These are phyloP conservation scores for Cantharis lateralis DNA, from an alignment of 2,888 invertebrate genomes.

Conservation along the genomic window DNA sequence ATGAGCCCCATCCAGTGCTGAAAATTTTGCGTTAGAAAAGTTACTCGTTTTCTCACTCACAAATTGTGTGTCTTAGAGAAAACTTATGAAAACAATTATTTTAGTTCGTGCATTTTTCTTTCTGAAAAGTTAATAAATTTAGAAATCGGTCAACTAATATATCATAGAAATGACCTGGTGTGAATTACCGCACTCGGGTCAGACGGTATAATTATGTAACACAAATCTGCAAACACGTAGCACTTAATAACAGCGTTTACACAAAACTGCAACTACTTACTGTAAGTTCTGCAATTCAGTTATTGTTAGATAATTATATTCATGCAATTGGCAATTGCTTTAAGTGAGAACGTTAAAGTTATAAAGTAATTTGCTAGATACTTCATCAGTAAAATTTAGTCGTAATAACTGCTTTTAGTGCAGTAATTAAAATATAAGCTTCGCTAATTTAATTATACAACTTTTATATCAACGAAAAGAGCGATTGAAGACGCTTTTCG, in stretches of 20 bases:
- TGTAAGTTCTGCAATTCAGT: neutral
- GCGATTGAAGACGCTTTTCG: neutral
- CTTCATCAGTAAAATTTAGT: neutral
- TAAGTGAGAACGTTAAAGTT: neutral
- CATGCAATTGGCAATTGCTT: neutral
- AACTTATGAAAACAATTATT: no score
- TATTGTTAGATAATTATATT: neutral
- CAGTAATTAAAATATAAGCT: neutral
- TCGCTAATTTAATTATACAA: neutral
- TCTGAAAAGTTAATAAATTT: neutral
- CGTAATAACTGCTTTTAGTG: neutral
- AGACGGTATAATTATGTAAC: neutral
- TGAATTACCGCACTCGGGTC: neutral
- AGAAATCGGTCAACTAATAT: neutral
- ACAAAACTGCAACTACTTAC: neutral
- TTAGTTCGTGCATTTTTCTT: no score
- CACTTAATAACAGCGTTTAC: neutral
- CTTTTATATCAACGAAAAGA: neutral
- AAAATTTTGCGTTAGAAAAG: no score
- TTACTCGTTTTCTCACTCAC: no score
- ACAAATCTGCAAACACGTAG: neutral
- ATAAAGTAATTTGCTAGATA: neutral
- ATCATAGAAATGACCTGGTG: neutral
- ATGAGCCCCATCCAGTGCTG: no score
- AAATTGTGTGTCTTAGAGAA: no score